These are phyloP conservation scores for Microchrysa polita DNA, from an alignment of 2,888 invertebrate species.

Conservation along the genomic window DNA sequence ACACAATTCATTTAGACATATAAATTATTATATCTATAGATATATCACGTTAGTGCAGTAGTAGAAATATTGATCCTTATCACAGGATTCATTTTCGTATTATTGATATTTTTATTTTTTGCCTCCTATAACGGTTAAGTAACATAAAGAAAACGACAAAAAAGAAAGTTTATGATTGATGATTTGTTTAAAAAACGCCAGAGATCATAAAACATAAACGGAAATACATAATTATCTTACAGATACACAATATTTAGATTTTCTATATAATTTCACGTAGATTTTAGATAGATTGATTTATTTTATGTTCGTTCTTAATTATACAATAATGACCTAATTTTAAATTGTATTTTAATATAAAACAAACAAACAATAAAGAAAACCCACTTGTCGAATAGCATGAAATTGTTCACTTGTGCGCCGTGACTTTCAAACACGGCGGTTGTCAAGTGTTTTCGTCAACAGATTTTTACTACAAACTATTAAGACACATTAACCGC, in stretches of 20 bases:
- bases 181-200: too few relatives aligned
- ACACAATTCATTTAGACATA: constrained; percentile 22
- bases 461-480: too few relatives aligned
- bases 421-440: too few relatives aligned
- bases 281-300: constrained; percentile 29
- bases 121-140: not conserved
- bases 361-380: not conserved
- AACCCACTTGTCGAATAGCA: not conserved
- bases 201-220: too few relatives aligned
- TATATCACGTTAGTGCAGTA: constrained; percentile 34
- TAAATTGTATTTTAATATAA: not conserved
- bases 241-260: not conserved
- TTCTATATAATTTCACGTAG: constrained; percentile 24
- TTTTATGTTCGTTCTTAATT: constrained; percentile 4
- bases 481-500: too few relatives aligned
- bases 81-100: constrained; percentile 29
- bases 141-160: constrained; percentile 19
- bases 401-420: not conserved
- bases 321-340: not conserved
- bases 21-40: too few relatives aligned
- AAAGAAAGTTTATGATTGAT: constrained; percentile 19
- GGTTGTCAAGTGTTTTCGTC: too few relatives aligned
- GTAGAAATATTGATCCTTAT: constrained; percentile 16
- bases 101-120: constrained; percentile 18
- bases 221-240: too few relatives aligned